Base-by-base conservation (phyloP, 2,797 vertebrate genomes). In the Tragelaphus oryx region DNA sequence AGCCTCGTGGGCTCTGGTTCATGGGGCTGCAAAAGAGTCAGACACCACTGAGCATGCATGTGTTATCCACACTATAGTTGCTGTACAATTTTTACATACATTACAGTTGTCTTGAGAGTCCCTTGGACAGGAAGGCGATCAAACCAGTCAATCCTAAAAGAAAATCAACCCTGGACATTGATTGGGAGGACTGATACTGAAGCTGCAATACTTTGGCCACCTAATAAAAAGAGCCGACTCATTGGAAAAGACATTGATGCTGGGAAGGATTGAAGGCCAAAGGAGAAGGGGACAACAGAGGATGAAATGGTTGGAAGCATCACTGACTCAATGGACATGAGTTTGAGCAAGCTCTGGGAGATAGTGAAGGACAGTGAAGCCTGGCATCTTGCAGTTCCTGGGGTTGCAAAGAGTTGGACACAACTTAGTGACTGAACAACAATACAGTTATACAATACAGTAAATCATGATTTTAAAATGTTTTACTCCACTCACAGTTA, bases 181-280 rank as follows among this genome's bases (percentile, higher is more conserved):
- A 37, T 5, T 37, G n/a, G 62, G 37, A 68, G 18, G 62, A 68
- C 62, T 68, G 62, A 68, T 68, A 33, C 17, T 11, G n/a, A 33
- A 33, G 62, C 8, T 65, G n/a, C 8, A 65, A 33, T 65, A 11
- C 62, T 68, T 20, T 10, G n/a, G 33, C n/a, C 18, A 37, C 62
- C 17, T 37, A 68, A 11, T 68, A 37, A 5, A 33, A 37, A 37
- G n/a, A 68, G 17, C 9, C 0, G 0, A 11, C n/a, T 20, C 62
- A 37, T 20, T 68, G 62, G 18, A 37, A 22, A 37, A 68, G 17
- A 68, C 9, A 1, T 37, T 68, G 62, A 37, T 33, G 9, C 62
- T 10, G 18, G 62, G 9, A 68, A 68, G 37, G 18, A 68, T 37
- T 0, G 0, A 68, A 37, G 62, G n/a, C 62, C 5, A 37, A 68